Conservation (phyloP, 2,113 vertebrate species). For the Rhinolophus ferrumequinum region DNA sequence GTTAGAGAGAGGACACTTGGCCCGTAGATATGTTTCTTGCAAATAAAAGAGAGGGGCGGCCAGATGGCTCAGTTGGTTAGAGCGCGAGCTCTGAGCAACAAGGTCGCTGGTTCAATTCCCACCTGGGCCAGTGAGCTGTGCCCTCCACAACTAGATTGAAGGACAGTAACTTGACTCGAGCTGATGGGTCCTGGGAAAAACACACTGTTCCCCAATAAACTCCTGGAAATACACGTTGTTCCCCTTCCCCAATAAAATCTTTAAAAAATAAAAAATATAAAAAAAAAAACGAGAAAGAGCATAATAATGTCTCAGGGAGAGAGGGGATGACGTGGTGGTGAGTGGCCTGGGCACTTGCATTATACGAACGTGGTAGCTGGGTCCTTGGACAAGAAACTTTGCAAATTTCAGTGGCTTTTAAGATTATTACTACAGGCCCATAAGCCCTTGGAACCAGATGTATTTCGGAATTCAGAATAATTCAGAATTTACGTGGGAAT, state of each 20-base stretch:
- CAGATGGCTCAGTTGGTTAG: too few species aligned
- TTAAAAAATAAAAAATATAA: neutral
- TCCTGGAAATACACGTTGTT: too few species aligned
- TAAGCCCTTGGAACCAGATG: constrained; percentile 48
- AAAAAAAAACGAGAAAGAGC: neutral
- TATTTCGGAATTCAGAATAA: constrained; percentile 58
- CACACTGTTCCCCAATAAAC: too few species aligned
- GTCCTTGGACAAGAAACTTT: neutral
- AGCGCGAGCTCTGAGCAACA: too few species aligned
- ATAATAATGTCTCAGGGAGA: accelerated
- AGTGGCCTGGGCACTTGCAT: neutral
- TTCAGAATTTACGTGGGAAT: constrained; percentile 44
- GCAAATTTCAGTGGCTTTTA: neutral
- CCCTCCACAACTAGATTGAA: too few species aligned
- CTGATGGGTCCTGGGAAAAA: too few species aligned
- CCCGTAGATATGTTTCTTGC: neutral
- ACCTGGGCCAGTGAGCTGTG: too few species aligned
- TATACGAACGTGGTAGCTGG: neutral
- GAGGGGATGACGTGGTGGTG: neutral
- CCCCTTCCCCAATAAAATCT: too few species aligned
- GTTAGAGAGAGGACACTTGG: neutral
- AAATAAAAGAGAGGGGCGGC: neutral
- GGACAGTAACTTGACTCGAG: too few species aligned
- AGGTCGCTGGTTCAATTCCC: too few species aligned
- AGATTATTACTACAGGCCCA: neutral